Evolutionary conservation across 2,888 invertebrate species (phyloP).

Genomic region (Torymus texanus): DNA sequence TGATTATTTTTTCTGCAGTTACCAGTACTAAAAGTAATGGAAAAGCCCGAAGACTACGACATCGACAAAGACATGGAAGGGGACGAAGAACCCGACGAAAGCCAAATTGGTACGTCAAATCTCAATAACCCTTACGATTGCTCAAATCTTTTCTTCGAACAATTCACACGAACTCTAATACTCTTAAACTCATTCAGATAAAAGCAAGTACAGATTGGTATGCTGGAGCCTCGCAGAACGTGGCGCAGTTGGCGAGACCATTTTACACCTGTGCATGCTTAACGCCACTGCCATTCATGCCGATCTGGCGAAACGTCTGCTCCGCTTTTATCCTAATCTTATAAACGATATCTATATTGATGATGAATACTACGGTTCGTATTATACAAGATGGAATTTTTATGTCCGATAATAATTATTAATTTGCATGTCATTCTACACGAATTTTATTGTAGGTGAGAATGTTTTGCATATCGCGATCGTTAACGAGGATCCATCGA

Average conservation of each 20-base stretch:
- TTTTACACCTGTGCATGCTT: constrained; percentile 93
- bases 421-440: neutral
- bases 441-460: constrained; percentile 80
- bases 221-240: constrained; percentile 95
- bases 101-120: constrained; percentile 62
- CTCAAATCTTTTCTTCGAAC: too few relatives aligned
- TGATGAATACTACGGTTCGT: constrained; percentile 95
- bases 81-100: constrained; percentile 67
- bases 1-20: constrained; percentile 75
- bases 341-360: constrained; percentile 97
- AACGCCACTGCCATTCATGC: constrained; percentile 94
- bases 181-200: constrained; percentile 62
- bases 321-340: constrained; percentile 94
- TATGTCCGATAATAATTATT: neutral
- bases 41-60: constrained; percentile 90
- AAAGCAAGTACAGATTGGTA: constrained; percentile 83
- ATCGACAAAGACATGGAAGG: constrained; percentile 86
- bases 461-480: constrained; percentile 97
- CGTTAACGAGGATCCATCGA: constrained; percentile 97
- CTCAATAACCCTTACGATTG: too few relatives aligned
- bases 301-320: constrained; percentile 92
- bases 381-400: too few relatives aligned
- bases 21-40: constrained; percentile 85
- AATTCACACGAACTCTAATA: too few relatives aligned
- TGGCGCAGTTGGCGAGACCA: constrained; percentile 97